Conservation (phyloP, 2,797 vertebrate genomes). For the Sebastes minor region DNA sequence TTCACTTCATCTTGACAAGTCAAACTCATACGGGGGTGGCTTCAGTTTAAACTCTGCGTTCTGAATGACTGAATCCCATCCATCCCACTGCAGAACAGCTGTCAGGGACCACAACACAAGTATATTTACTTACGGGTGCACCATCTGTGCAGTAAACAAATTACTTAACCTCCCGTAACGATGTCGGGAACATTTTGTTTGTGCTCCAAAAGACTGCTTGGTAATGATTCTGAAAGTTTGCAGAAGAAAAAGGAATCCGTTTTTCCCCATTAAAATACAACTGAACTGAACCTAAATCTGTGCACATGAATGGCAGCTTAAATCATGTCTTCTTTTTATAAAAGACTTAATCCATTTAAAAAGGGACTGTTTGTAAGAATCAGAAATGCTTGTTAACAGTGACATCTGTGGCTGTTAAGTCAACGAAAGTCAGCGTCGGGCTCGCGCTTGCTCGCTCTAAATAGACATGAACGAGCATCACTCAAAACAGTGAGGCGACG, state of each 20-base stretch:
- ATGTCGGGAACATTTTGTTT: slow-evolving; percentile 4
- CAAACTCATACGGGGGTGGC: slow-evolving; percentile 4
- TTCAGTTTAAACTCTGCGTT: slow-evolving; percentile 18
- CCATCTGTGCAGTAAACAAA: slow-evolving; percentile 45
- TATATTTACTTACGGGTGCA: slow-evolving; percentile 11
- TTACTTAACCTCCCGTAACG: slow-evolving; percentile 12
- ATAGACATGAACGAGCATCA: too few relatives aligned
- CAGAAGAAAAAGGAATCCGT: slow-evolving; percentile 47
- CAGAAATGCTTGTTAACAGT: too few relatives aligned
- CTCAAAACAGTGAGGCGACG: too few relatives aligned
- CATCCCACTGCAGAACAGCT: slow-evolving; percentile 42
- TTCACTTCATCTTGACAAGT: slow-evolving; percentile 27
- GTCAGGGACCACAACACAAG: slow-evolving; percentile 22
- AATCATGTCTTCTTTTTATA: neutral
- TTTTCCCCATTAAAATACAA: neutral
- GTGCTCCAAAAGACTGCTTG: slow-evolving; percentile 44
- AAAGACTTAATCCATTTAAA: neutral
- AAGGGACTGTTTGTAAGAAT: too few relatives aligned
- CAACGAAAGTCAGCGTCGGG: too few relatives aligned
- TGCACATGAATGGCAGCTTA: neutral
- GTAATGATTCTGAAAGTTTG: slow-evolving; percentile 31
- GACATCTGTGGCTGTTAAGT: too few relatives aligned
- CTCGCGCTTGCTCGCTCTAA: too few relatives aligned
- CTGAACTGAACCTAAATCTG: neutral
- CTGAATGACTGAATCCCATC: slow-evolving; percentile 38